Percentiles rank a stretch among this genome's conserved stretches.
Conservation (phyloP, 2,797 vertebrate genomes). For the Pterois miles region DNA sequence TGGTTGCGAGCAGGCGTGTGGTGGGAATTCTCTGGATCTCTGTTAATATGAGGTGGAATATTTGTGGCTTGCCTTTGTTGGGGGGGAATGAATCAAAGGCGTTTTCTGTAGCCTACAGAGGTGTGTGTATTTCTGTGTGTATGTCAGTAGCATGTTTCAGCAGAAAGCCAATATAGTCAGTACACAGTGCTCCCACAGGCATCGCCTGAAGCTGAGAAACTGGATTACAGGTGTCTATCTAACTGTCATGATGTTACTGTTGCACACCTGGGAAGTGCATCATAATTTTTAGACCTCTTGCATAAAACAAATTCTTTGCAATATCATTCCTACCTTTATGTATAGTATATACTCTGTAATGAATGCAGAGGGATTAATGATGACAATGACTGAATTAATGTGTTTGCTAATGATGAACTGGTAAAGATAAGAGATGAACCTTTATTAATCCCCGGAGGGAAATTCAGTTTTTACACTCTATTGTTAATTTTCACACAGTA, state of each 20-base stretch:
- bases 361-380: not conserved
- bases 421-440: no score
- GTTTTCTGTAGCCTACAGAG: constrained; percentile 7
- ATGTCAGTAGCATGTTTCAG: not conserved
- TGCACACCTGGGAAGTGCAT: not conserved
- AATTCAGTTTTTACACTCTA: no score
- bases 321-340: not conserved
- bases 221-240: constrained; percentile 16
- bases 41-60: constrained; percentile 21
- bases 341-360: not conserved
- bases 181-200: constrained; percentile 8
- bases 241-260: constrained; percentile 7
- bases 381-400: not conserved
- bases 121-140: not conserved
- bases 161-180: not conserved
- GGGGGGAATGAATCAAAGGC: not conserved
- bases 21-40: not conserved
- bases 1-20: not conserved
- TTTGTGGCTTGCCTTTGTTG: not conserved
- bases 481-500: no score
- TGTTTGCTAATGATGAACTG: constrained; percentile 3
- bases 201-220: constrained; percentile 18
- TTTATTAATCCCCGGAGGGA: no score
- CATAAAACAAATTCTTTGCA: not conserved
- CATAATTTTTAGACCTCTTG: not conserved